Conservation (phyloP, 2,888 invertebrate genomes). For the Epistrophe grossulariae region DNA sequence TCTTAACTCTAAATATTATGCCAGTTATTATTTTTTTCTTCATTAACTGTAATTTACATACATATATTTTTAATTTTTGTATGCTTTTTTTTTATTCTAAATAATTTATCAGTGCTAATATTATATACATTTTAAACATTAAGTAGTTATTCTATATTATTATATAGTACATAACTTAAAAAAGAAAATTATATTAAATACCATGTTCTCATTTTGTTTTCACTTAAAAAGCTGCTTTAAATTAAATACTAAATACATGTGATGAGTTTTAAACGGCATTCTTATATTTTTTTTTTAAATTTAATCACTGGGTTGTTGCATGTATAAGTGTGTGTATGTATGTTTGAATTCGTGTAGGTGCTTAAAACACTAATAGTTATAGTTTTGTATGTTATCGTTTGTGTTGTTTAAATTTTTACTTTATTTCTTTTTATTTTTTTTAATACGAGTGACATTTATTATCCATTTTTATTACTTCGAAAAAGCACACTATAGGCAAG, state of each 20-base stretch:
- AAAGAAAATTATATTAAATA: slow-evolving; percentile 66
- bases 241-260: slow-evolving; percentile 64
- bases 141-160: slow-evolving; percentile 72
- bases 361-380: slow-evolving; percentile 68
- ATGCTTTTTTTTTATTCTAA: slow-evolving; percentile 55
- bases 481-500: slow-evolving; percentile 60
- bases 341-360: slow-evolving; percentile 48
- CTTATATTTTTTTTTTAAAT: background rate
- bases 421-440: background rate
- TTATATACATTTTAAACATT: slow-evolving; percentile 70
- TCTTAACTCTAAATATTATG: slow-evolving; percentile 31
- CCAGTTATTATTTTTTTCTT: slow-evolving; percentile 30
- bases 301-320: slow-evolving; percentile 70
- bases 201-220: slow-evolving; percentile 53
- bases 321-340: slow-evolving; percentile 29
- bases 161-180: slow-evolving; percentile 73
- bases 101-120: slow-evolving; percentile 76
- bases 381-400: slow-evolving; percentile 25
- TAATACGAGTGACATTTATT: slow-evolving; percentile 43
- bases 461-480: slow-evolving; percentile 36
- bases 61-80: slow-evolving; percentile 35
- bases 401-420: slow-evolving; percentile 9
- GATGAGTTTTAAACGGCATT: slow-evolving; percentile 53
- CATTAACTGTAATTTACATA: slow-evolving; percentile 55
- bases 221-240: slow-evolving; percentile 60